Base-by-base conservation (phyloP, 2,797 vertebrate genomes). In the Melanotaenia trifasciata region DNA sequence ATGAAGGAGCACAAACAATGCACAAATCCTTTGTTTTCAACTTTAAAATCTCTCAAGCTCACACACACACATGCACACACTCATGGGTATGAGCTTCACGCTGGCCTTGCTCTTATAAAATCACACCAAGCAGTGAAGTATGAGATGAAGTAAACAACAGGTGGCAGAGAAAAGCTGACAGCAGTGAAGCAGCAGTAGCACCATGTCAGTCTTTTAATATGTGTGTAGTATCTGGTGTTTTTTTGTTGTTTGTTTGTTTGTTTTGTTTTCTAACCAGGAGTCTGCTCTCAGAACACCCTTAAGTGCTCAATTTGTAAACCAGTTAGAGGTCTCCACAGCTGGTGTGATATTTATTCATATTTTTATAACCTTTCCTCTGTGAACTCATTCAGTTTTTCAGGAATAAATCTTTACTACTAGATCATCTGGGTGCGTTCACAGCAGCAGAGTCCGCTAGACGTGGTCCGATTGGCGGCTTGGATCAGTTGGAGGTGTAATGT, bases 101-200 rank as follows among this genome's bases (percentile, higher is more conserved):
- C 70, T 38, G 67, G 73, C 56, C 70, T 50, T 35, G 69, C 47
- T 18, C 43, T 50, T 57, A 5, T 22, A 24, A 67, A 80, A 80
- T 28, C 38, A 13, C 33, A 54, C 13, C 13, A 18, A 64, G n/a
- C 38, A 28, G 33, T 22, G 60, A 64, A 64, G 63, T 47, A 4
- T 33, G 54, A 65, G 68, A 60, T 65, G 36, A 83, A 83, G 70
- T 36, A 40, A 66, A 64, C 76, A 56, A 58, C 78, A 74, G 70
- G 76, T 76, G 68, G 76, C 38, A 6, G 32, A 70, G 57, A 64
- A 67, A 28, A 53, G 64, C 26, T 36, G 57, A 62, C 40, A 51
- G 40, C 63, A 74, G 53, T 26, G 59, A 65, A 54, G 54, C 70
- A 13, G 35, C 76, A 67, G 54, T 32, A 58, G 18, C 58, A n/a